Evolutionary conservation across 2,113 vertebrate genomes (phyloP), one percentile per base, ranked within the genome.

Genomic region (Salvelinus alpinus): DNA sequence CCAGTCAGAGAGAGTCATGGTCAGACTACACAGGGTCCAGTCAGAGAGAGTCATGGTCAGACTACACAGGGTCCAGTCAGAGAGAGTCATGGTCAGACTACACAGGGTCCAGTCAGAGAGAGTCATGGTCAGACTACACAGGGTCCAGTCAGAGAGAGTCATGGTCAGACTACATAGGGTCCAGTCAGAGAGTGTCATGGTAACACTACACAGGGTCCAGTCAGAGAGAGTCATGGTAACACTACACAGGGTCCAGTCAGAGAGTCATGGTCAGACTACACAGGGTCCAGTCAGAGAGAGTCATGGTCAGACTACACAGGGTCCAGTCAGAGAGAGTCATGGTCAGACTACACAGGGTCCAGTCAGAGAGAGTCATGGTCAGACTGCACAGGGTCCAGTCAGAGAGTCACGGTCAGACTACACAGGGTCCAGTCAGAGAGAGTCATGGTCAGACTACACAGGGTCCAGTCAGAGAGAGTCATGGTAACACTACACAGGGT

Each of bases 81-180:
- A 97, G 94, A 85, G 98, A 98, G 97, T 97, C 96, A 7, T 92
- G 97, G 57, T 34, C 6, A 34, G 31, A 34, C 31, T 34, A 34
- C 31, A 34, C 31, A 34, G 31, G 31, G 31, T 34, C 5, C 31
- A 34, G 31, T 34, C 31, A 34, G 31, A 34, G 5, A 34, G 31
- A 34, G 31, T 34, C 31, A 34, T 1, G 1, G 31, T 34, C 1
- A 34, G 5, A 34, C 31, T 34, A 34, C 31, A 34, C 31, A 34
- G 31, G 5, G 31, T 34, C 5, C 31, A 34, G 31, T 34, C 95
- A 96, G 64, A 96, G 97, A 80, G 68, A 87, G 77, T 80, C 89
- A 88, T 44, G 82, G 47, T 31, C 7, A 31, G 5, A 51, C 0
- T 77, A 72, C 78, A 83, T 86, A 81, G 80, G 66, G 70, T 84